phyloP scores from a whole-genome alignment of 2,113 vertebrate species.

The Entelurus aequoreus region DNA sequence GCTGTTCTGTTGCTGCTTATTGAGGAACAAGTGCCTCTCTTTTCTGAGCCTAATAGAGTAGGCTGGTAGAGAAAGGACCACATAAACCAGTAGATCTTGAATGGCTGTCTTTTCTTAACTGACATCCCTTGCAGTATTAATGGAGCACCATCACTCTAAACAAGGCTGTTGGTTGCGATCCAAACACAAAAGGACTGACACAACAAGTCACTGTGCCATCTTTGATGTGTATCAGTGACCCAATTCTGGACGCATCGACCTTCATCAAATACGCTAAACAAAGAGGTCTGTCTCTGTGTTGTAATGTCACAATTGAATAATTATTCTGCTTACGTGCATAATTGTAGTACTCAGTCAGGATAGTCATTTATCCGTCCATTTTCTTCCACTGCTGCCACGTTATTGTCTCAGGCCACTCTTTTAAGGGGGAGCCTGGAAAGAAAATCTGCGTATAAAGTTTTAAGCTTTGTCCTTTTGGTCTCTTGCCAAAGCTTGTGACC shows the following conservation, averaged over 20 bases:
- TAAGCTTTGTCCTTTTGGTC: not conserved
- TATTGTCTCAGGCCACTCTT: too few species aligned
- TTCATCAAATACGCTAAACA: conserved; percentile 5
- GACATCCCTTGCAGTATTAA: conserved; percentile 39
- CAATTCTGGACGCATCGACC: conserved; percentile 37
- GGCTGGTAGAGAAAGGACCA: conserved; percentile 1
- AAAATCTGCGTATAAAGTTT: too few species aligned
- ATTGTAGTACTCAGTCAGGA: not conserved
- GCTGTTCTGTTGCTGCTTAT: conserved; percentile 34
- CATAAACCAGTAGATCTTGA: conserved; percentile 1
- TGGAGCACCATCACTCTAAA: conserved; percentile 38
- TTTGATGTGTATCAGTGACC: conserved; percentile 35
- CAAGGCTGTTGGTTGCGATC: conserved; percentile 52
- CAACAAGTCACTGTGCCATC: conserved; percentile 45
- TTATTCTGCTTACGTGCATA: not conserved
- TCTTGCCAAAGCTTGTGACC: not conserved
- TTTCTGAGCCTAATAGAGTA: conserved; percentile 22
- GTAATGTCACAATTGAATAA: conserved; percentile 1
- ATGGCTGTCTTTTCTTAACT: not conserved
- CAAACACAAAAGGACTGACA: conserved; percentile 31
- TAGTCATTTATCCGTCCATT: too few species aligned
- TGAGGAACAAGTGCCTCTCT: conserved; percentile 27
- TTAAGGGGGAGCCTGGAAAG: too few species aligned
- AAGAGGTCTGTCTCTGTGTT: not conserved
- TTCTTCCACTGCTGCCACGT: too few species aligned